Evolutionary conservation across 2,113 vertebrate species (phyloP).

Genomic region (Fulmarus glacialis): DNA sequence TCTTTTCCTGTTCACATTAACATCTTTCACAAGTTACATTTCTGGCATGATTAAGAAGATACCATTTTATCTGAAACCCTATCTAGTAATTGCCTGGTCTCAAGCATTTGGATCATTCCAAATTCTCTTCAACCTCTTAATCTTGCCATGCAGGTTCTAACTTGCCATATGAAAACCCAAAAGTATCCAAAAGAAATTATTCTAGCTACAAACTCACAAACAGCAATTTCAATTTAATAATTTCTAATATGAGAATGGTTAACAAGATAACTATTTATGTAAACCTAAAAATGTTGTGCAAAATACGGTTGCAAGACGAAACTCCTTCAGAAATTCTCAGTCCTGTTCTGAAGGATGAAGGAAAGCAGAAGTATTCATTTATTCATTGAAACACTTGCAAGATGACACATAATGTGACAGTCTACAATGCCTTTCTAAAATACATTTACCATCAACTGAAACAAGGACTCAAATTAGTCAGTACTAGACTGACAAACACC

Average conservation of each 20-base stretch:
- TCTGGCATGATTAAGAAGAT: neutral
- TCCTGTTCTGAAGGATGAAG: neutral
- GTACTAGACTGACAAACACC: neutral
- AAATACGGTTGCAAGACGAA: neutral
- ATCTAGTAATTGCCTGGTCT: neutral
- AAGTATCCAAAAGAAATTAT: neutral
- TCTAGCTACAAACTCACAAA: neutral
- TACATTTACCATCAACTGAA: neutral
- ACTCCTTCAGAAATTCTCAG: neutral
- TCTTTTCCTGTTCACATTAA: neutral
- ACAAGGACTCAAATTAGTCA: neutral
- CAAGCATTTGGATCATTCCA: neutral
- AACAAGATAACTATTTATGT: neutral
- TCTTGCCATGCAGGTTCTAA: neutral
- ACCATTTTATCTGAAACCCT: neutral
- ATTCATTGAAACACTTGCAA: neutral
- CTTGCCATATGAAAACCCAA: accelerated
- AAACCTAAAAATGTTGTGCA: neutral
- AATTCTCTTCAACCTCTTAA: neutral
- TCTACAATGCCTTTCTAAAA: neutral
- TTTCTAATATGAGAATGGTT: neutral
- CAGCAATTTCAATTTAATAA: neutral
- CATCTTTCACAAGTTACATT: neutral
- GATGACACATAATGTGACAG: neutral
- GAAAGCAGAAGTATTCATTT: neutral